These are phyloP conservation scores for Calameuta pallipes DNA, from an alignment of 2,888 invertebrate genomes.

Conservation along the genomic window DNA sequence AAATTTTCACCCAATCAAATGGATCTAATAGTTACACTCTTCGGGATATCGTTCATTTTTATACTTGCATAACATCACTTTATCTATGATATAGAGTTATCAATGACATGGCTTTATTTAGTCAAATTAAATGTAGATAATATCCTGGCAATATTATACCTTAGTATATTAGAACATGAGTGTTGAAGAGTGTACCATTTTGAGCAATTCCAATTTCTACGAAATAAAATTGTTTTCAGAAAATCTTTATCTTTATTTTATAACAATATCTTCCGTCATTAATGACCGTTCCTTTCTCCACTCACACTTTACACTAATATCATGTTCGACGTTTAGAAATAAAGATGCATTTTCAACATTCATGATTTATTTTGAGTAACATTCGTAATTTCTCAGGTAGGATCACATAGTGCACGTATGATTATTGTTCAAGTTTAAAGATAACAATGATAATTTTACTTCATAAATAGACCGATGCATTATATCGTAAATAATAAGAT, in stretches of 20 bases:
- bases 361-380: conserved; percentile 52
- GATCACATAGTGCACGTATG: conserved; percentile 31
- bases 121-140: not conserved
- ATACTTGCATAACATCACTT: not conserved
- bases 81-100: not conserved
- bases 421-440: conserved; percentile 1
- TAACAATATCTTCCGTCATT: not conserved
- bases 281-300: not conserved
- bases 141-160: not conserved
- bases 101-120: not conserved
- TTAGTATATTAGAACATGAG: not conserved
- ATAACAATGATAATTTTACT: conserved; percentile 23
- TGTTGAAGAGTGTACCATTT: conserved; percentile 44
- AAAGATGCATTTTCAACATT: conserved; percentile 39
- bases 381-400: conserved; percentile 39
- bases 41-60: conserved; percentile 10
- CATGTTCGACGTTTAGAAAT: not conserved
- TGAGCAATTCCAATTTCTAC: conserved; percentile 51
- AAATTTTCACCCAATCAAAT: not conserved
- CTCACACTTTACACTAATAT: not conserved
- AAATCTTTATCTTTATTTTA: conserved; percentile 17
- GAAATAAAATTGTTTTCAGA: conserved; percentile 60
- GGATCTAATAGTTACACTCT: conserved; percentile 15
- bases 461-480: conserved; percentile 31
- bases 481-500: conserved; percentile 10